Conservation (phyloP, 2,888 invertebrate species). For the Trisateles emortualis region DNA sequence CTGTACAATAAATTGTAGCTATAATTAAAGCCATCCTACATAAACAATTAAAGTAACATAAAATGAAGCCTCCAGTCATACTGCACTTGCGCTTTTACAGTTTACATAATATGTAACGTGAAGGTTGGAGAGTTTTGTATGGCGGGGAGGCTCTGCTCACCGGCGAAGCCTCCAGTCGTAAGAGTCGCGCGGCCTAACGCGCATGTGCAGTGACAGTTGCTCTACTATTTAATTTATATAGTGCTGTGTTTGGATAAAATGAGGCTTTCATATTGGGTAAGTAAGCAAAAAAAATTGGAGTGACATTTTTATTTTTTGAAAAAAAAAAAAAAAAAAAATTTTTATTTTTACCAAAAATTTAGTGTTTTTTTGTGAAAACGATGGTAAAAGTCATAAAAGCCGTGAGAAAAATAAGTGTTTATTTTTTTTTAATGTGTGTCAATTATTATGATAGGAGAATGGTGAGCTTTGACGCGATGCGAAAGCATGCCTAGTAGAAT, state of each 20-base stretch:
- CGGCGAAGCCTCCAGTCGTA: constrained; percentile 68
- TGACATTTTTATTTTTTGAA: too few relatives aligned
- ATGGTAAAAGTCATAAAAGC: background rate
- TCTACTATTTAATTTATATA: constrained; percentile 57
- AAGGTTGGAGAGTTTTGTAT: constrained; percentile 78
- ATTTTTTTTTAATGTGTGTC: background rate
- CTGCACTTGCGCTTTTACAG: constrained; percentile 73
- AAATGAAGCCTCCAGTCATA: constrained; percentile 54
- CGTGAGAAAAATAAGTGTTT: background rate
- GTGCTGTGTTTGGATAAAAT: constrained; percentile 82
- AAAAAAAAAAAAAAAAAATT: background rate
- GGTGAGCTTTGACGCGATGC: background rate
- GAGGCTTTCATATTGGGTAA: constrained; percentile 83
- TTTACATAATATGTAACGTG: constrained; percentile 83
- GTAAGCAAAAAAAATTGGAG: constrained; percentile 35
- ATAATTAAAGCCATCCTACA: constrained; percentile 11
- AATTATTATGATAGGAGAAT: background rate
- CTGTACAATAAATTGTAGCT: background rate
- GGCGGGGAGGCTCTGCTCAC: constrained; percentile 72
- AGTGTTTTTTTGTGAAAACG: background rate
- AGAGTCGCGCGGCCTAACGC: constrained; percentile 76
- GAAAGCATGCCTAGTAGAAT: background rate
- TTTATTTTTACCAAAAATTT: background rate
- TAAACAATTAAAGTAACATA: constrained; percentile 35
- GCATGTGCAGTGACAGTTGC: constrained; percentile 76